Evolutionary conservation across 2,113 vertebrate species (phyloP), one percentile per base, ranked within the genome.

Genomic region (Nannobrachium achirus): DNA sequence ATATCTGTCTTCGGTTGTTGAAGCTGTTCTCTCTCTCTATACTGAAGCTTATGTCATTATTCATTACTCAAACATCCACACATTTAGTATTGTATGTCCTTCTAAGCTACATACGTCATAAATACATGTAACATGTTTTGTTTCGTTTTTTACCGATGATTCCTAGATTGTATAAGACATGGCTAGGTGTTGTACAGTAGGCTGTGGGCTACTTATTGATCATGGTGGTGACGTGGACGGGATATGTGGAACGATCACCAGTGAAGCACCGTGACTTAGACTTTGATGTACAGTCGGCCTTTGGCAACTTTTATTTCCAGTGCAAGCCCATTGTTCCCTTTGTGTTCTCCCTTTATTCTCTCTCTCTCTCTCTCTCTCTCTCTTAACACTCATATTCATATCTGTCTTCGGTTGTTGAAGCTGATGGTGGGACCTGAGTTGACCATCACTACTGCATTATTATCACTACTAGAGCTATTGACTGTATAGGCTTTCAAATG

Each of bases 401-500:
- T 33, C 25, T 33, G 25, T 41, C 15, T 9, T 61, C 20, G 5
- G 42, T 19, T 15, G 18, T 61, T n/a, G n/a, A 80, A 60, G 67
- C 16, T 66, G 46, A 68, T 60, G 19, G 33, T 33, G 39, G 33
- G 77, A 73, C 62, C 44, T 49, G 56, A 73, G 69, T 75, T 8
- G 62, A 19, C 66, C 48, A 44, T n/a, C n/a, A n/a, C n/a, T n/a
- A n/a, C n/a, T n/a, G n/a, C n/a, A n/a, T n/a, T n/a, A n/a, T n/a
- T n/a, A n/a, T n/a, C n/a, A n/a, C n/a, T n/a, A n/a, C n/a, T n/a
- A n/a, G n/a, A 45, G 58, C 71, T 65, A 60, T 42, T 75, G 70
- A 82, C 81, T 71, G 82, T 81, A 81, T 58, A 33, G 25, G 64
- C 48, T 78, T 78, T 71, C 2, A 63, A 11, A 59, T 62, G 13